Evolutionary conservation across 2,888 invertebrate species (phyloP), one percentile per base, ranked within the genome.

Genomic region (Timandra comae): DNA sequence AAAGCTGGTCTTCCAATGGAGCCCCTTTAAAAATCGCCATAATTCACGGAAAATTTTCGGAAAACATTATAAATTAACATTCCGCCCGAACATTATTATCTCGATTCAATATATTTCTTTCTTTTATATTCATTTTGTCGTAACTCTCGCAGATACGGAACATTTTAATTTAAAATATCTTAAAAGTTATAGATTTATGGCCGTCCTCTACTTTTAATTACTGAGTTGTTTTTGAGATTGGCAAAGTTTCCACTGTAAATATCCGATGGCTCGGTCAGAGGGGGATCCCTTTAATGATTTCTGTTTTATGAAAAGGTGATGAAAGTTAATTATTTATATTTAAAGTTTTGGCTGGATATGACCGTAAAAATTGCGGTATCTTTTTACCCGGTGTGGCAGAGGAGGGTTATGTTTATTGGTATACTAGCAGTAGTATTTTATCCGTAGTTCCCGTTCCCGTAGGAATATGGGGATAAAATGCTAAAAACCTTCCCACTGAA

Each of bases 111-210:
- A 60, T 56, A 51, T 48, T 47, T 49, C 43, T 36, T 46, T 41
- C 35, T 36, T 41, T 36, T 41, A 35, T 35, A 45, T 40, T 49
- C 57, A 59, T 58, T 59, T 57, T 53, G 50, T 49, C 49, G 48
- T 50, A 56, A 61, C 52, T 61, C 55, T 52, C 51, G 38, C 45
- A 39, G 43, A 47, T 47, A 46, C 38, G 41, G 41, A 24, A 53
- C 55, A 62, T 71, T 72, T 72, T 72, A 72, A 75, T 69, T 75
- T 74, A 71, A 71, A 76, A 70, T 68, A 66, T 70, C 65, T 64
- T 63, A 62, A 65, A 72, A 68, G 63, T 76, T 73, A 70, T 70
- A 66, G 74, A 78, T 77, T 78, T 78, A 75, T 70, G 65, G 52
- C 41, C 44, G 51, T 36, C 45, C 44, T 38, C 52, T 51, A 59